A percentile compares a stretch with the other conserved stretches of the same genome.
phyloP scores from a whole-genome alignment of 1,140 invertebrate genomes.

The Gerris buenoi region DNA sequence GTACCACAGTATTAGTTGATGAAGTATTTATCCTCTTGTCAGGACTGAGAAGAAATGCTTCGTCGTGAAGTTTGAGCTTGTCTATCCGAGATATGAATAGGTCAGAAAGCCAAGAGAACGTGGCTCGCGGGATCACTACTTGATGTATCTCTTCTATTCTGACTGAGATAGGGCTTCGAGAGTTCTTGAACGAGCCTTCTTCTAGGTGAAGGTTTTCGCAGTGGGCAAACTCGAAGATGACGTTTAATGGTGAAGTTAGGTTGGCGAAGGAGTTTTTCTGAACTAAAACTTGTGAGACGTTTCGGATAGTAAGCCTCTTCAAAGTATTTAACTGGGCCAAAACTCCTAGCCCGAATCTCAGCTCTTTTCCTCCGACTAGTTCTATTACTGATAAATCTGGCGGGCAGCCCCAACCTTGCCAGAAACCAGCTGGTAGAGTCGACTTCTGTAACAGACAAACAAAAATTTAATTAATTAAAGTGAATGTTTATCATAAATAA shows the following conservation, averaged over 20 bases:
- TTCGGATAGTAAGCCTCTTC: constrained; percentile 33
- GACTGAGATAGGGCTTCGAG: constrained; percentile 40
- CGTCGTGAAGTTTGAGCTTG: constrained; percentile 35
- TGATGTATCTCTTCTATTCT: constrained; percentile 37
- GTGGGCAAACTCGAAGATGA: constrained; percentile 24
- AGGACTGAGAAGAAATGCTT: constrained; percentile 30
- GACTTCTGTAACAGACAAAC: constrained; percentile 33
- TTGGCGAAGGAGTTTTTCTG: constrained; percentile 38
- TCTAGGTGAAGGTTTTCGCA: constrained; percentile 37
- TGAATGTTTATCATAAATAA: too few species aligned
- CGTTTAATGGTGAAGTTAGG: constrained; percentile 31
- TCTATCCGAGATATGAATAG: constrained; percentile 35
- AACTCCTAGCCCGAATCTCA: constrained; percentile 37
- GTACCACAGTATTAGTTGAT: constrained; percentile 39
- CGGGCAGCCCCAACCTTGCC: constrained; percentile 28
- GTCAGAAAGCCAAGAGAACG: constrained; percentile 45
- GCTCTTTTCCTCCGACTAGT: constrained; percentile 37
- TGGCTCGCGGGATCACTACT: constrained; percentile 40
- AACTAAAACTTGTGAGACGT: constrained; percentile 33
- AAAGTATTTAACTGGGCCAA: constrained; percentile 32
- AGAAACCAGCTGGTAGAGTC: constrained; percentile 31
- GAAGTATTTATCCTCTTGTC: constrained; percentile 31
- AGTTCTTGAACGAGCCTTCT: constrained; percentile 34
- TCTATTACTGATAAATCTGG: constrained; percentile 38
- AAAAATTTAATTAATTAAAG: too few species aligned